Evolutionary conservation across 2,113 vertebrate species (phyloP).

Genomic region (Chascanopsetta lugubris): DNA sequence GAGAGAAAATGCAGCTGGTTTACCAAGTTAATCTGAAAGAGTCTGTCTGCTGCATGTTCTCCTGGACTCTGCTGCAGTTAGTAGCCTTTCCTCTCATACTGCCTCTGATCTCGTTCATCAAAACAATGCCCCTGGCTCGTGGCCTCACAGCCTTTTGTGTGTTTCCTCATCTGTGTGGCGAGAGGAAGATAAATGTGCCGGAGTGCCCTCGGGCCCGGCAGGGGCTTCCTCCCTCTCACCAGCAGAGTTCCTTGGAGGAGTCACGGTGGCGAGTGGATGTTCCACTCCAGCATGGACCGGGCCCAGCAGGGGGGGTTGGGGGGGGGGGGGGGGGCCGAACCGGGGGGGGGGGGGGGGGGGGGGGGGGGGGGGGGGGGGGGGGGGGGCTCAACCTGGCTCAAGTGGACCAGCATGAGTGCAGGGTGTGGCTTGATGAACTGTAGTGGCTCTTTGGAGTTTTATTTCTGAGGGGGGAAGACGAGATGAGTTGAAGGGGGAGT

Average conservation of each 20-base stretch:
- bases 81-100: background rate
- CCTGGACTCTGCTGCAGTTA: background rate
- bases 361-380: no score
- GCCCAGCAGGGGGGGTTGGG: no score
- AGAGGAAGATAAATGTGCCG: constrained; percentile 12
- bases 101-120: constrained; percentile 28
- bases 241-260: constrained; percentile 26
- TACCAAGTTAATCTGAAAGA: constrained; percentile 11
- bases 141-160: constrained; percentile 14
- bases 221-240: constrained; percentile 30
- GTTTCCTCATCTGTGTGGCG: constrained; percentile 22
- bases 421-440: constrained; percentile 32
- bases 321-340: no score
- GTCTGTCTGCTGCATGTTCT: background rate
- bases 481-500: no score
- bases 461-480: background rate
- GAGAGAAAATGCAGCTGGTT: background rate
- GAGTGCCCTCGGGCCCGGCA: background rate
- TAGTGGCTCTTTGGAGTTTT: constrained; percentile 14
- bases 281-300: constrained; percentile 28
- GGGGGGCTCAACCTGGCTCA: constrained; percentile 36
- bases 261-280: constrained; percentile 9
- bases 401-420: constrained; percentile 23
- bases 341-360: no score
- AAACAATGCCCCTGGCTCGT: constrained; percentile 8